Percentiles rank a stretch among this genome's conserved stretches.
These are phyloP conservation scores for Solenopsis fugax DNA, from an alignment of 1,140 invertebrate species.

Conservation along the genomic window DNA sequence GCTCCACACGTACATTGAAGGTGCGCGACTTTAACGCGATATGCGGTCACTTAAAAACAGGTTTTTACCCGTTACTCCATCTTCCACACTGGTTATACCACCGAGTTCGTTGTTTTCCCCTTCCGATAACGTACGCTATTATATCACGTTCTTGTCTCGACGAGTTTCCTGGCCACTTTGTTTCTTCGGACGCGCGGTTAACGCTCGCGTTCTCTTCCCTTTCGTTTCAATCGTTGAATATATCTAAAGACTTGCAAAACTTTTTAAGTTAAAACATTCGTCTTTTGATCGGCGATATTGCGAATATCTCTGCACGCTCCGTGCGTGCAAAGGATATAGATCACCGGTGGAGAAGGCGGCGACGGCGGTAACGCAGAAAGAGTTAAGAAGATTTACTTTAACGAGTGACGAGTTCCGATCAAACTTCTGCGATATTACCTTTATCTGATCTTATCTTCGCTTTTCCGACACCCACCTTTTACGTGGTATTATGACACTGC, in stretches of 20 bases:
- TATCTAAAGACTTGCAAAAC: not conserved
- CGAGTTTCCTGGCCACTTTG: not conserved
- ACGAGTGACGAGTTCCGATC: not conserved
- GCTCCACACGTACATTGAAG: not conserved
- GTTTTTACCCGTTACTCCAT: not conserved
- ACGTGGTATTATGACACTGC: not conserved
- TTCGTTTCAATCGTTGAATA: not conserved
- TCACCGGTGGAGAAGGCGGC: not conserved
- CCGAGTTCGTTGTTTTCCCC: not conserved
- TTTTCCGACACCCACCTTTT: not conserved
- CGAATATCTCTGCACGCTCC: not conserved
- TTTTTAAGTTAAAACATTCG: not conserved
- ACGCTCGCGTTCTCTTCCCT: not conserved
- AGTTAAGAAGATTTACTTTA: slow-evolving; percentile 34
- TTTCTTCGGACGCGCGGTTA: not conserved
- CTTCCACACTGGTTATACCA: not conserved
- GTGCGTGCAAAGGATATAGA: not conserved
- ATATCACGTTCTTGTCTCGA: slow-evolving; percentile 22
- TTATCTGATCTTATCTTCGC: not conserved
- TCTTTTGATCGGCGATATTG: not conserved
- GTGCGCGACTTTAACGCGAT: slow-evolving; percentile 7
- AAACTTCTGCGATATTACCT: slow-evolving; percentile 5
- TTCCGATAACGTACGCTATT: slow-evolving; percentile 3
- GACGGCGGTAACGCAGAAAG: not conserved
- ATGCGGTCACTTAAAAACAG: slow-evolving; percentile 13